Evolutionary conservation across 2,888 invertebrate genomes (phyloP).

Genomic region (Nephrotoma guestfalica): DNA sequence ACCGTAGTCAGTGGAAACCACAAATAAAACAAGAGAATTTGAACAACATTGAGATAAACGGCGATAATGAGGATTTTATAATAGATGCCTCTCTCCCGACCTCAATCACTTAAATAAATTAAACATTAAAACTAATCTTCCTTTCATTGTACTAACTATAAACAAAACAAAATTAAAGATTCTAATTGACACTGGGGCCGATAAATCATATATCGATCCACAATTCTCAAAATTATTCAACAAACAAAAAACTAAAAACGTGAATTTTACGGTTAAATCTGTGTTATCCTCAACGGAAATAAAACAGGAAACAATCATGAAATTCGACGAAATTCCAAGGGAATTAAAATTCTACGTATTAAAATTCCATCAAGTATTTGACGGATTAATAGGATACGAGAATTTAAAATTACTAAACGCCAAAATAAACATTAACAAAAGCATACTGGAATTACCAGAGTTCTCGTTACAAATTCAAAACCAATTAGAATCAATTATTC

Average conservation of each 20-base stretch:
- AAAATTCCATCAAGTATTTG: not conserved
- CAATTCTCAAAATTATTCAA: not conserved
- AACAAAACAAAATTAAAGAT: not conserved
- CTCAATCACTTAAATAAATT: not conserved
- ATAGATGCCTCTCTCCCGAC: not conserved
- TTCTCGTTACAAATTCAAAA: not conserved
- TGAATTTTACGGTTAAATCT: not conserved
- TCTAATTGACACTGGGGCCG: not conserved
- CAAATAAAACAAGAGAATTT: not conserved
- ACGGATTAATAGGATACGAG: not conserved
- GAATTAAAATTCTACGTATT: not conserved
- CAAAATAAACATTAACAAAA: not conserved
- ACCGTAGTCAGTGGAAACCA: not conserved
- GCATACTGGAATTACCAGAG: not conserved
- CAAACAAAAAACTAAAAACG: not conserved
- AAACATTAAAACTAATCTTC: not conserved
- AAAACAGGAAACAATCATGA: not conserved
- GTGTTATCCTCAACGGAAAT: not conserved
- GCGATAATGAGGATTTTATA: not conserved
- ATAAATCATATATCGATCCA: not conserved
- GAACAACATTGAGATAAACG: not conserved
- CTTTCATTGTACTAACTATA: not conserved
- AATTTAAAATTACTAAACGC: not conserved
- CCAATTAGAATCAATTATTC: not conserved
- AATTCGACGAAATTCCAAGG: not conserved